Evolutionary conservation across 2,888 invertebrate species (phyloP).

Genomic region (Spialia ferax): DNA sequence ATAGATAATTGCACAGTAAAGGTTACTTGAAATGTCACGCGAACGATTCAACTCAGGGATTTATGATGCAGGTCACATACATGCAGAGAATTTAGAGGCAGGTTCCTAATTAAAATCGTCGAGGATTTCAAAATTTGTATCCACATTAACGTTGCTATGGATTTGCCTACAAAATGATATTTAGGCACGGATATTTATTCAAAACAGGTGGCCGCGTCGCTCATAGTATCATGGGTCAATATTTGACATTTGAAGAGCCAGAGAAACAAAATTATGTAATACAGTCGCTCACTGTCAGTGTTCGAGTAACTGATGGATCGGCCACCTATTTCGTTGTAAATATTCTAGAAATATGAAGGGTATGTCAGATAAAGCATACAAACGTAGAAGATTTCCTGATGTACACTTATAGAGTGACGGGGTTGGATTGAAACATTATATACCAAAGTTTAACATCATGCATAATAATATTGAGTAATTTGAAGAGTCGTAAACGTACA

Average conservation of each 20-base stretch:
- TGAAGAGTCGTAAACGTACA: neutral
- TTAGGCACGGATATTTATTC: slow-evolving; percentile 47
- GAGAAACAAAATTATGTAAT: slow-evolving; percentile 64
- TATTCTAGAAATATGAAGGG: neutral
- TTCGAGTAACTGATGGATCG: slow-evolving; percentile 38
- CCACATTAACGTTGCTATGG: neutral
- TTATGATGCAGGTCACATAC: slow-evolving; percentile 17
- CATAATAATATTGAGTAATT: neutral
- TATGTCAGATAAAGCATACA: neutral
- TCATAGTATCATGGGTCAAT: slow-evolving; percentile 76
- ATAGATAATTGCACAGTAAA: slow-evolving; percentile 9
- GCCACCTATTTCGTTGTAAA: neutral
- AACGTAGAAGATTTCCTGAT: neutral
- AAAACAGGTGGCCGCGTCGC: slow-evolving; percentile 67
- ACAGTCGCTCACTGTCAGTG: slow-evolving; percentile 34
- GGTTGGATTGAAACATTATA: neutral
- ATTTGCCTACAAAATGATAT: slow-evolving; percentile 18
- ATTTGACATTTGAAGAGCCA: slow-evolving; percentile 77
- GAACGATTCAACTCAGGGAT: slow-evolving; percentile 16
- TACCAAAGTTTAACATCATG: neutral
- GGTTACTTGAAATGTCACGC: slow-evolving; percentile 23
- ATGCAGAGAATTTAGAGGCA: slow-evolving; percentile 11
- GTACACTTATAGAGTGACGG: neutral
- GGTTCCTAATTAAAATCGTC: slow-evolving; percentile 28
- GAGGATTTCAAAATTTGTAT: slow-evolving; percentile 29